Conservation (phyloP, 2,113 vertebrate genomes). For the Peromyscus californicus region DNA sequence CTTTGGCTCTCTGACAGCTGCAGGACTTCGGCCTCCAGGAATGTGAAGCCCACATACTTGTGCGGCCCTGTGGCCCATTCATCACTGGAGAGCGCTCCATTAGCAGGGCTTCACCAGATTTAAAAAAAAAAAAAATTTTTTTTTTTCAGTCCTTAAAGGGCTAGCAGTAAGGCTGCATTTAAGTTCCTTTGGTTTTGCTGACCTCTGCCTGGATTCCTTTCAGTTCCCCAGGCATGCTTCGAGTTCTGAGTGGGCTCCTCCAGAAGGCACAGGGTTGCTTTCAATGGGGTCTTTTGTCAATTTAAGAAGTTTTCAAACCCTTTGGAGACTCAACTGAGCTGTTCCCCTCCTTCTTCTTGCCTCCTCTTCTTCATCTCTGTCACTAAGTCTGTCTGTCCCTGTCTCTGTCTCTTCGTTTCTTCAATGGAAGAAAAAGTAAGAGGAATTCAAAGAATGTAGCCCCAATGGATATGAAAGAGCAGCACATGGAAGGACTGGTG, state of each 20-base stretch:
- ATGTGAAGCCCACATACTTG: not conserved
- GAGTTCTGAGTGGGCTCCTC: not conserved
- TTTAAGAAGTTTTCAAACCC: not conserved
- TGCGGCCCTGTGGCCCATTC: not conserved
- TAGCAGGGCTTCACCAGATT: not conserved
- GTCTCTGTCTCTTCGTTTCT: not conserved
- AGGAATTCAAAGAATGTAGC: conserved; percentile 7
- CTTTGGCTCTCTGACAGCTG: not conserved
- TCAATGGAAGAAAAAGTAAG: not conserved
- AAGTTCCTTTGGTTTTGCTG: not conserved
- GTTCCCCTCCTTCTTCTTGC: not conserved
- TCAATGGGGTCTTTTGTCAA: not conserved
- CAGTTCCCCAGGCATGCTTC: not conserved
- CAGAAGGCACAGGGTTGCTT: not conserved
- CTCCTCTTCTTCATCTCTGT: not conserved
- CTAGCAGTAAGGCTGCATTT: not conserved
- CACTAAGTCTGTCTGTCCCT: not conserved
- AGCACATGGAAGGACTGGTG: not conserved
- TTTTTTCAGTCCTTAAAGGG: not conserved
- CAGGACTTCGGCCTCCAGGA: conserved; percentile 7
- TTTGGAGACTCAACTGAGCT: not conserved
- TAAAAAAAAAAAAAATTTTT: not conserved
- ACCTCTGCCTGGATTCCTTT: not conserved
- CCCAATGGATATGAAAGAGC: not conserved
- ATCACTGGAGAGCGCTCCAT: not conserved